These are phyloP conservation scores for Aporophyla nigra DNA, from an alignment of 2,888 invertebrate species.

Conservation along the genomic window DNA sequence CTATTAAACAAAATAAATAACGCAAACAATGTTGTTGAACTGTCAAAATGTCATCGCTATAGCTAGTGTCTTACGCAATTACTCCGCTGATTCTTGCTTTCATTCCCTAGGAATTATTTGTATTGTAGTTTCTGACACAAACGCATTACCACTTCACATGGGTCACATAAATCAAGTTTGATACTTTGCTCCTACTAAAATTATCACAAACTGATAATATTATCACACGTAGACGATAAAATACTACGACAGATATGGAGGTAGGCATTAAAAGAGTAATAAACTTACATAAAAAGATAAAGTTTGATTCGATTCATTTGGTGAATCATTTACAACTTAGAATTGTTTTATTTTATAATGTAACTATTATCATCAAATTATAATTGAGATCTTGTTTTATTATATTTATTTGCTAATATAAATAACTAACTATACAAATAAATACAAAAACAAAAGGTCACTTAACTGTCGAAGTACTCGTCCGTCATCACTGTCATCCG, in stretches of 20 bases:
- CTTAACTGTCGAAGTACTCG: too few relatives aligned
- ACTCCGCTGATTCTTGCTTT: too few relatives aligned
- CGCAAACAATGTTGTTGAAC: too few relatives aligned
- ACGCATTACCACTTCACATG: background rate
- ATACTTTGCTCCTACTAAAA: background rate
- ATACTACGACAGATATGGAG: background rate
- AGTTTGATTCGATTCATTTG: background rate
- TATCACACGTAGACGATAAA: slow-evolving; percentile 7
- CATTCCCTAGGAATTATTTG: too few relatives aligned
- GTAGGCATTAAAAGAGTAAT: background rate
- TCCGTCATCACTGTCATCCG: too few relatives aligned
- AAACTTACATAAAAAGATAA: background rate
- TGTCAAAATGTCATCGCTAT: too few relatives aligned
- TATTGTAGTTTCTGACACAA: background rate
- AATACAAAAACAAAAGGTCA: too few relatives aligned
- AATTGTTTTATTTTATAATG: background rate
- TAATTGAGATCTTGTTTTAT: too few relatives aligned
- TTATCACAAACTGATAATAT: slow-evolving; percentile 12
- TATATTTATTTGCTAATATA: too few relatives aligned
- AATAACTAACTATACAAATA: too few relatives aligned
- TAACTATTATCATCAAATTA: background rate
- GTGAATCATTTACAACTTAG: background rate
- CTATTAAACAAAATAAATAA: too few relatives aligned
- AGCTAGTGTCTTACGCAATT: too few relatives aligned
- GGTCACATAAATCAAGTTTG: background rate